Conservation (phyloP, 2,797 vertebrate genomes). For the Sebastes diploproa region DNA sequence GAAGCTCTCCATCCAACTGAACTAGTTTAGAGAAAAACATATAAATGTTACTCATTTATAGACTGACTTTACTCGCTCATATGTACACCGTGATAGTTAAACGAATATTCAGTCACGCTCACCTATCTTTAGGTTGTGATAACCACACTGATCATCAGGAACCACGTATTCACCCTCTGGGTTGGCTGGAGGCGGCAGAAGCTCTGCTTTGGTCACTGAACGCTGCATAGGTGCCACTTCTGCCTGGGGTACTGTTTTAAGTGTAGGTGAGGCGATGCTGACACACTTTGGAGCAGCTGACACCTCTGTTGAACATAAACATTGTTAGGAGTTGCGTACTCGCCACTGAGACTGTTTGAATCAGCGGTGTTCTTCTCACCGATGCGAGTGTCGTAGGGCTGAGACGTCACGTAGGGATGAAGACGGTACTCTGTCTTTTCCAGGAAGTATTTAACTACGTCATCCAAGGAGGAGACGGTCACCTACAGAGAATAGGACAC, state of each 20-base stretch:
- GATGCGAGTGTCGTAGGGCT: slow-evolving; percentile 63
- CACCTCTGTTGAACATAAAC: slow-evolving; percentile 34
- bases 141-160: slow-evolving; percentile 4
- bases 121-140: background rate
- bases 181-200: background rate
- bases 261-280: background rate
- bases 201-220: background rate
- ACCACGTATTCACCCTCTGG: slow-evolving; percentile 42
- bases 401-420: slow-evolving; percentile 48
- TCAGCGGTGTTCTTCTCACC: slow-evolving; percentile 53
- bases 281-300: slow-evolving; percentile 2
- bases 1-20: slow-evolving; percentile 29
- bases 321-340: background rate
- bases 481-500: slow-evolving; percentile 50
- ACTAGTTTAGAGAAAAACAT: slow-evolving; percentile 19
- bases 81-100: background rate
- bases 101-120: background rate
- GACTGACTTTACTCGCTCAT: background rate
- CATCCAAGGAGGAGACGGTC: slow-evolving; percentile 50
- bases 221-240: slow-evolving; percentile 50
- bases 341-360: background rate
- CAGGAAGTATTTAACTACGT: slow-evolving; percentile 64
- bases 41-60: background rate
- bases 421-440: slow-evolving; percentile 61
- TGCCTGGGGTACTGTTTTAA: slow-evolving; percentile 36